These are phyloP conservation scores for Montipora capitata DNA, from an alignment of 92 coral and sea anemone species.

Conservation along the genomic window DNA sequence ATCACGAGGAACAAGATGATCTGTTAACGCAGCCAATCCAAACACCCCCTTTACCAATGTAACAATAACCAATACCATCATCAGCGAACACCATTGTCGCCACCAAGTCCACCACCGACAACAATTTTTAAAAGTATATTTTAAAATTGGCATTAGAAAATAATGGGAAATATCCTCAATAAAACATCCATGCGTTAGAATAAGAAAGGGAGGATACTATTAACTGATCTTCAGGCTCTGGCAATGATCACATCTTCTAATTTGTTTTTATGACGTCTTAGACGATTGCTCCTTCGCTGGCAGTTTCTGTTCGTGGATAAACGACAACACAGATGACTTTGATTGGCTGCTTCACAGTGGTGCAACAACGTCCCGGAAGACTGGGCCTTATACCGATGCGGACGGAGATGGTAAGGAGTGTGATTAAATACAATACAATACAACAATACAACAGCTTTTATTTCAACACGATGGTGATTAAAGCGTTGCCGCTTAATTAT, in stretches of 20 bases:
- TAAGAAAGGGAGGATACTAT: too few species aligned
- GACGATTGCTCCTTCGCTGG: slow-evolving; percentile 75
- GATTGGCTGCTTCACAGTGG: slow-evolving; percentile 79
- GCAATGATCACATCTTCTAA: too few species aligned
- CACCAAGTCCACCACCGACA: background rate
- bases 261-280: background rate
- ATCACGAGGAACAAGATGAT: background rate
- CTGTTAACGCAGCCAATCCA: background rate
- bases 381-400: slow-evolving; percentile 83
- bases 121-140: too few species aligned
- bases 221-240: too few species aligned
- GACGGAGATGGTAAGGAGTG: slow-evolving; percentile 80
- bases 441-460: too few species aligned
- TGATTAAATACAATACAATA: too few species aligned
- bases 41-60: background rate
- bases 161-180: too few species aligned
- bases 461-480: too few species aligned
- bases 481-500: too few species aligned
- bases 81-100: background rate
- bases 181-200: too few species aligned
- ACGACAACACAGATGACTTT: slow-evolving; percentile 72
- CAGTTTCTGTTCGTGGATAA: slow-evolving; percentile 84
- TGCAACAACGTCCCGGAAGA: slow-evolving; percentile 61
- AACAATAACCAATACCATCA: too few species aligned
- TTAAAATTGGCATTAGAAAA: too few species aligned